Evolutionary conservation across 1,140 invertebrate species (phyloP).

Genomic region (Cotesia chilonis): DNA sequence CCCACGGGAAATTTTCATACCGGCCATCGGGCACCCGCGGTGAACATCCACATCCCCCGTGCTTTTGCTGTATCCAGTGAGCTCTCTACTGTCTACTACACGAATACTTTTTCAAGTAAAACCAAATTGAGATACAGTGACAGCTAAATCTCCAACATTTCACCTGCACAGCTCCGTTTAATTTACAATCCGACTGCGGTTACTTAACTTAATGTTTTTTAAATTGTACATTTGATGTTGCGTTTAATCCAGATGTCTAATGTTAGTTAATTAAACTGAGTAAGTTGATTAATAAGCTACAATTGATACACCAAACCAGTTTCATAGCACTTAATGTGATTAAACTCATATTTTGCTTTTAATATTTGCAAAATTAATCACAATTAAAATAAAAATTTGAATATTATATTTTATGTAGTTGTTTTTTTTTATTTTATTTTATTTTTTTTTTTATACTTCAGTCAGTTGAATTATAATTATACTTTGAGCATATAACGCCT

Average conservation of each 20-base stretch:
- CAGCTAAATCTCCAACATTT: background rate
- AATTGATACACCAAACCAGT: no score
- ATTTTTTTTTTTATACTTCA: background rate
- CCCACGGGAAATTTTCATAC: slow-evolving; percentile 56
- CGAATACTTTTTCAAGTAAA: background rate
- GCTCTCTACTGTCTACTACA: background rate
- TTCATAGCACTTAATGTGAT: no score
- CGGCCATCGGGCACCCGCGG: slow-evolving; percentile 43
- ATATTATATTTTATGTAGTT: background rate
- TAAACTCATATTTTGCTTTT: no score
- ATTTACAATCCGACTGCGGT: no score
- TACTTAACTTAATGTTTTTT: no score
- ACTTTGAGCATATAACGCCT: background rate
- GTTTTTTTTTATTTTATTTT: no score
- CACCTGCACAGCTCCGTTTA: background rate
- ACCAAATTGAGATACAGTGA: no score
- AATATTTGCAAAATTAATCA: no score
- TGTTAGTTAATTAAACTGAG: no score
- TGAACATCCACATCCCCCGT: background rate
- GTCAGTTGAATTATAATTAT: background rate
- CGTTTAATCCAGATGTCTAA: no score
- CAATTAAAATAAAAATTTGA: background rate
- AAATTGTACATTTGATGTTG: no score
- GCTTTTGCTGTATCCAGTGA: background rate
- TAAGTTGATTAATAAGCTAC: no score